These are phyloP conservation scores for Diarsia rubi DNA, from an alignment of 2,888 invertebrate genomes.

Conservation along the genomic window DNA sequence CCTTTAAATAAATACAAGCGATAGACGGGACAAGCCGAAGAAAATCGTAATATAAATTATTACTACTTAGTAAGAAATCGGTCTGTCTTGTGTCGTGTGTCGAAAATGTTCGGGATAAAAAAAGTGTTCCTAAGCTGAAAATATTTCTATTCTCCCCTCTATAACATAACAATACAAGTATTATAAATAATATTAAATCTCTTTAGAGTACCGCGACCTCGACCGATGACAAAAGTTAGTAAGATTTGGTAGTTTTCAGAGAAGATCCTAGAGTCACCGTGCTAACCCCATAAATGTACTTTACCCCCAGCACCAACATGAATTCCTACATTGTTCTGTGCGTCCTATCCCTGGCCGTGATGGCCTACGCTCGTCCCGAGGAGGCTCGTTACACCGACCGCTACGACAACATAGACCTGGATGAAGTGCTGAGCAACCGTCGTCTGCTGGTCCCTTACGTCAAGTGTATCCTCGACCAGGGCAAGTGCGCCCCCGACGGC, in stretches of 20 bases:
- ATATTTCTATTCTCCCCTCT: too few species aligned
- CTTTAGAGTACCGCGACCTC: too few species aligned
- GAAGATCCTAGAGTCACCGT: too few species aligned
- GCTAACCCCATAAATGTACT: neutral
- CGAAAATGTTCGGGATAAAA: too few species aligned
- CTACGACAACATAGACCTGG: constrained; percentile 93
- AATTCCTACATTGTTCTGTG: constrained; percentile 71
- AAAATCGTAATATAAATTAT: too few species aligned
- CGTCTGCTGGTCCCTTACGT: constrained; percentile 92
- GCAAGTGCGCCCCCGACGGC: constrained; percentile 93
- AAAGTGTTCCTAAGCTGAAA: too few species aligned
- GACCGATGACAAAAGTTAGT: neutral
- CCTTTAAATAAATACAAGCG: too few species aligned
- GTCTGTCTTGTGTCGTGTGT: too few species aligned
- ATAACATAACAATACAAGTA: too few species aligned
- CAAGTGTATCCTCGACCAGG: constrained; percentile 92
- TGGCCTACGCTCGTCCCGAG: constrained; percentile 70
- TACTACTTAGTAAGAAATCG: too few species aligned
- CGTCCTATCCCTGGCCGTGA: constrained; percentile 70
- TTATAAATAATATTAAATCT: too few species aligned
- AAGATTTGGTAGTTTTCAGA: neutral
- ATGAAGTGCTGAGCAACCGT: constrained; percentile 92
- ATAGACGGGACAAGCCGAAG: too few species aligned
- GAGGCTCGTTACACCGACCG: constrained; percentile 89
- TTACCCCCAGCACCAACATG: constrained; percentile 60